Evolutionary conservation across 2,113 vertebrate genomes (phyloP), one percentile per base, ranked within the genome.

Genomic region (Peromyscus maniculatus): DNA sequence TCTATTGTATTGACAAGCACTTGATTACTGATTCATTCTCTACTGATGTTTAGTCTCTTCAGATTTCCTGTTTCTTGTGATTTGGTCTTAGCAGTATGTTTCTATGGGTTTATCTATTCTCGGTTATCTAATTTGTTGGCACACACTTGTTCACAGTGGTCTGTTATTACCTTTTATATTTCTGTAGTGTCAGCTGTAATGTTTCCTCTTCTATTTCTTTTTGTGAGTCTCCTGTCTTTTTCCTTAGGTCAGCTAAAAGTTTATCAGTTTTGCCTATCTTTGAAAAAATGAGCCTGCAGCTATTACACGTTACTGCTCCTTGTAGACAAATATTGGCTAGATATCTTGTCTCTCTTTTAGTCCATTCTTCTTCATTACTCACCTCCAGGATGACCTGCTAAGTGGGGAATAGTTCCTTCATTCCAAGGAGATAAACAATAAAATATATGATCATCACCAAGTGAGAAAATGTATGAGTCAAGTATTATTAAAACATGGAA

Each of bases 371-470:
- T 59, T 93, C 57, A 62, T 21, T 89, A 87, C 22, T 87, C 36
- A 62, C 19, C 59, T 39, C 36, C 74, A 88, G 93, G 15, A 74
- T 31, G 15, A 19, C 22, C 74, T 57, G 17, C 39, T 64, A 71
- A 83, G n/a, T 72, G 2, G 22, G 12, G 13, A 83, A 31, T 19
- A 22, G 28, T 15, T 71, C 43, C 21, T 75, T 87, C 52, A 78
- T 43, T 66, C 36, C 62, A 91, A 64, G 82, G 19, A 78, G 43
- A 93, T 55, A 95, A 93, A 71, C 9, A 77, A 91, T 46, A 91
- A 87, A 92, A 75, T 33, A 46, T 15, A 39, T 24, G 33, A 78
- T 95, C 82, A 84, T 64, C 52, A 31, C 39, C 46, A 33, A 55
- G n/a, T 36, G 43, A 88, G 15, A 57, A 82, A 66, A 96, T 72